Evolutionary conservation across 2,797 vertebrate species (phyloP), one percentile per base, ranked within the genome.

Genomic region (Calcarius lapponicus): DNA sequence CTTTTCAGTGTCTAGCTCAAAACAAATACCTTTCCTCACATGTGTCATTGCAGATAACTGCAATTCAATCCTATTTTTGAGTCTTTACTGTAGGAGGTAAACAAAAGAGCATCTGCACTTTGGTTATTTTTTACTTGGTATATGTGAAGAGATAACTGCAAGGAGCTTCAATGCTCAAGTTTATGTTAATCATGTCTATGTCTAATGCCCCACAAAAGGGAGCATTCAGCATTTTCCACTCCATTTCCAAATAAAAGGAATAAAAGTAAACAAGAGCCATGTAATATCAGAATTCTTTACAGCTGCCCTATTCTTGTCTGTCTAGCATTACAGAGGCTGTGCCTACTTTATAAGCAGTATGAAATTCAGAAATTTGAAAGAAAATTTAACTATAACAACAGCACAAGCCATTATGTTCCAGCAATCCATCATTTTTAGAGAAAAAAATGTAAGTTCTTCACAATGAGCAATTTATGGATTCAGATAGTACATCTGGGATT

Each of bases 381-480:
- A 80, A 96, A 93, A 90, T 51, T 94, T 89, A 73, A 80, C 88
- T 84, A 20, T 45, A 95, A 65, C 78, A 93, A 70, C 71, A 86
- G 71, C 54, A 93, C 40, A 80, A 92, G 57, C n/a, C 88, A 94
- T 96, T 96, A 90, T 80, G 51, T 93, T 93, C 40, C n/a, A 86
- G 69, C 36, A 93, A 85, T 92, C 78, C 86, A 96, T 96, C 80
- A 93, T 65, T 92, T 96, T 80, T 54, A 90, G 43, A 70, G 61
- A 89, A 80, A 83, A 81, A 84, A 50, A 0, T 7, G 5, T 67
- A 73, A 93, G 96, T 96, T 90, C 82, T 86, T 86, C 82, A 89
- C 85, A 93, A 89, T 86, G 50, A 83, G 66, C 74, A 97, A 93
- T 93, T 96, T 95, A 96, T 87, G 89, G 95, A 96, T 96, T 76